phyloP scores from a whole-genome alignment of 2,113 vertebrate genomes.

The Murina feae region DNA sequence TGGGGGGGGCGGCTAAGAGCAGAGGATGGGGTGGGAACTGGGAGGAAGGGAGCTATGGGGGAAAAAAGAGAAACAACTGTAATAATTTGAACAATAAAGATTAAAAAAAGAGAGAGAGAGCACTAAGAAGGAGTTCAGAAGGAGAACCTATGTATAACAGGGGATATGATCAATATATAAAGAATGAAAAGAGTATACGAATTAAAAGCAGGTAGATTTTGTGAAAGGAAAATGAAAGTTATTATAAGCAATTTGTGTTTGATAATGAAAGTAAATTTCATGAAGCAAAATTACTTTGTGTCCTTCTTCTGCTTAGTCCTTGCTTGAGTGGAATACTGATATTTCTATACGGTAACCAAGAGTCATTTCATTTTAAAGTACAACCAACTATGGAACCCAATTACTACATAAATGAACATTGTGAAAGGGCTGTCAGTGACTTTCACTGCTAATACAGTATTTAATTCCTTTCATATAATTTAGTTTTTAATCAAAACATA shows the following conservation, averaged over 20 bases:
- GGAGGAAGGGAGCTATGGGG: too few relatives aligned
- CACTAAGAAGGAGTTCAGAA: not conserved
- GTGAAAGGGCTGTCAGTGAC: not conserved
- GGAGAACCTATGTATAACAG: not conserved
- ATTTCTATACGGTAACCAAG: not conserved
- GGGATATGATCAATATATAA: not conserved
- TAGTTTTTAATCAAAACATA: slow-evolving; percentile 25
- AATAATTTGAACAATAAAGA: too few relatives aligned
- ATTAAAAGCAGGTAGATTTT: not conserved
- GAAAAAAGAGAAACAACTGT: too few relatives aligned
- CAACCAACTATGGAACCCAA: not conserved
- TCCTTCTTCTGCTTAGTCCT: not conserved
- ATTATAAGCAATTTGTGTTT: not conserved
- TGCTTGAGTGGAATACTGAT: not conserved
- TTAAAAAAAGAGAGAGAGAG: not conserved
- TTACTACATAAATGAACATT: not conserved
- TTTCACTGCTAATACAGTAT: not conserved
- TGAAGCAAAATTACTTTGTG: not conserved
- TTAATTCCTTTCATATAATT: not conserved
- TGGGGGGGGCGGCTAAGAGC: too few relatives aligned
- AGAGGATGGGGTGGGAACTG: too few relatives aligned
- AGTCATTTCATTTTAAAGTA: not conserved
- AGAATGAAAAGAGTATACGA: not conserved
- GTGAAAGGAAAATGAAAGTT: not conserved
- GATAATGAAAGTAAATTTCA: not conserved